These are phyloP conservation scores for Gila orcuttii DNA, from an alignment of 2,113 vertebrate genomes.

Conservation along the genomic window DNA sequence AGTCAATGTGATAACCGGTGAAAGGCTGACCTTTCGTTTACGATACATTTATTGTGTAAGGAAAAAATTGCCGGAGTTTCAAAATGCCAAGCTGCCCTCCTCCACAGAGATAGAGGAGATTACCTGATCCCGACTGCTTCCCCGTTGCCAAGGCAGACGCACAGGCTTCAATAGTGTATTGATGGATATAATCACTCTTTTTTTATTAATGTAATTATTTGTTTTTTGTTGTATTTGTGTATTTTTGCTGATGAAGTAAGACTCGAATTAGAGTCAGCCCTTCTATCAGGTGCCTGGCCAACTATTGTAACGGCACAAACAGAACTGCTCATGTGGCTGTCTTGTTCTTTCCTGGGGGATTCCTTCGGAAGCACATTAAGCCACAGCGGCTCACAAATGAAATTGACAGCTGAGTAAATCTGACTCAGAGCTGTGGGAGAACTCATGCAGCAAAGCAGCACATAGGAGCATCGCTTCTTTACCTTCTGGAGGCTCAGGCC, in stretches of 20 bases:
- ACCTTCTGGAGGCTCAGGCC: conserved; percentile 10
- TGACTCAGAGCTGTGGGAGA: conserved; percentile 38
- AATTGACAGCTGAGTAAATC: conserved; percentile 43
- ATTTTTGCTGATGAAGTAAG: conserved; percentile 6
- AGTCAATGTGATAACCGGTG: conserved; percentile 55
- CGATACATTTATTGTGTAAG: conserved; percentile 57
- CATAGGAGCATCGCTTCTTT: conserved; percentile 37
- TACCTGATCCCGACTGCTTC: conserved; percentile 28
- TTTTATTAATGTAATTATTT: neutral
- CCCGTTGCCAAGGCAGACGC: neutral
- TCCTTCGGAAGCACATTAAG: conserved; percentile 21
- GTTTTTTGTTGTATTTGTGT: neutral
- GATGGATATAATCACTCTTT: neutral
- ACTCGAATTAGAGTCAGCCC: neutral
- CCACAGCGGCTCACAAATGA: conserved; percentile 35
- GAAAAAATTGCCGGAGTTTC: conserved; percentile 47
- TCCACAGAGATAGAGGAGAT: conserved; percentile 50
- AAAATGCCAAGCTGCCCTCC: conserved; percentile 56
- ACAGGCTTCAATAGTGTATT: neutral
- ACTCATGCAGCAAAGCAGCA: conserved; percentile 35
- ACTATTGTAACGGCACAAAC: conserved; percentile 6
- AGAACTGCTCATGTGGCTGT: neutral
- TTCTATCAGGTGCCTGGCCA: neutral
- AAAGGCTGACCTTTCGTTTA: conserved; percentile 59
- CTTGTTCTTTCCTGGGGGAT: conserved; percentile 5